Base-by-base conservation (phyloP, 2,113 vertebrate genomes). In the Ellobius talpinus region DNA sequence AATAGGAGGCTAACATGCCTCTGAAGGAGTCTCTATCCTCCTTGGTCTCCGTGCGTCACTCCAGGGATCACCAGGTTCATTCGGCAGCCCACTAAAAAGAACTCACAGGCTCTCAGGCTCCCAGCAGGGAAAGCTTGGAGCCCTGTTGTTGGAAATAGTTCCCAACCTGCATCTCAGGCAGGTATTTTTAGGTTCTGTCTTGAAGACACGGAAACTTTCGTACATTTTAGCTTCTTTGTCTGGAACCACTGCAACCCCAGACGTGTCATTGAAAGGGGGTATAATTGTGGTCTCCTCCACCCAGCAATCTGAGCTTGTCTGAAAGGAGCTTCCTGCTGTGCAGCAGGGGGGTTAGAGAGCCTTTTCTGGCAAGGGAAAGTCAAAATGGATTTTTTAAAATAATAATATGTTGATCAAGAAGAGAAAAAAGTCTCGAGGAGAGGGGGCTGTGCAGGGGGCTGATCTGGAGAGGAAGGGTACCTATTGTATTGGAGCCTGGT, bases 111-210 rank as follows among this genome's bases (percentile, higher is more conserved):
- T 97, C 96, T 97, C 97, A 90, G 94, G 16, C 95, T 98, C 98
- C 65, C 98, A 98, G 98, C 98, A 17, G 98, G 98, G 96, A 98
- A 98, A 81, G 88, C 77, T 89, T 52, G 93, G 93, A 96, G 94
- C 97, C 97, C 97, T 97, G 97, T 95, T 96, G 96, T 87, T 96
- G 96, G 91, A 98, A 98, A 98, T 93, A 97, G 95, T 97, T 98
- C 96, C 96, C 96, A 96, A 98, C 97, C 97, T 98, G 96, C 97
- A 96, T 87, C 93, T 97, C 96, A 1, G 17, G 97, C 97, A 98
- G 98, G 98, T 99, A 98, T 98, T 99, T 99, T 99, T 98, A 99
- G 98, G 98, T 90, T 89, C 95, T 98, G 98, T 98, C 98, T 98
- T 97, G 95, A 98, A 98, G 98, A 97, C 74, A 73, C 91, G 96